Conservation (phyloP, 2,113 vertebrate species). For the Pterophyllum scalare region DNA sequence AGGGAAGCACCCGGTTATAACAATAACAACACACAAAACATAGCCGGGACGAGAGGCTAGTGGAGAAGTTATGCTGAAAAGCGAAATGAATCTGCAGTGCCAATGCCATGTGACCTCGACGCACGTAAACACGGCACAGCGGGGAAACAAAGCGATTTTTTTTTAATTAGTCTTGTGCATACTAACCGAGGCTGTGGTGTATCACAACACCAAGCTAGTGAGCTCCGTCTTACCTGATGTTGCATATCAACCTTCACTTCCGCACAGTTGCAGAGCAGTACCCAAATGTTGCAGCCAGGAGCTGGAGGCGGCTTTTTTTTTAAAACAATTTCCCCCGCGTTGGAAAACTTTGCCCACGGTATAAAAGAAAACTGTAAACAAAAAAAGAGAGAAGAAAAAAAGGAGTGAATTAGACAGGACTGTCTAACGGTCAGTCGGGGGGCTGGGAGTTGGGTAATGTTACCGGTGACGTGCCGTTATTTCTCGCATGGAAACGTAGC, state of each 20-base stretch:
- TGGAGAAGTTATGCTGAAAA: conserved; percentile 32
- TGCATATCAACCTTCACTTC: conserved; percentile 76
- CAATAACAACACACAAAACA: conserved; percentile 58
- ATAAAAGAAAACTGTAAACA: conserved; percentile 70
- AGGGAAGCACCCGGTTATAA: conserved; percentile 61
- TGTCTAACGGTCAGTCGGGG: conserved; percentile 51
- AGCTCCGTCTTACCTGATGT: conserved; percentile 75
- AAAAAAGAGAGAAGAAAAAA: conserved; percentile 36
- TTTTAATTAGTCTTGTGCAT: background rate
- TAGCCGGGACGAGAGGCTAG: background rate
- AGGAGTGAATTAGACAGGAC: conserved; percentile 49
- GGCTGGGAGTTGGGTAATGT: background rate
- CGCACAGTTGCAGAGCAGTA: conserved; percentile 40
- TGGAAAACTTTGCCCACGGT: conserved; percentile 50
- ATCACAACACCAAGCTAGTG: background rate
- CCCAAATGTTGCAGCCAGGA: conserved; percentile 53
- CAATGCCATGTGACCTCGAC: conserved; percentile 20
- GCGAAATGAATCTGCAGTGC: conserved; percentile 9
- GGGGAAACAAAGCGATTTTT: conserved; percentile 36
- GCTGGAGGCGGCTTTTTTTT: conserved; percentile 34
- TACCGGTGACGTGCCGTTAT: conserved; percentile 57
- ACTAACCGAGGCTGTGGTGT: background rate
- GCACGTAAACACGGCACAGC: conserved; percentile 11
- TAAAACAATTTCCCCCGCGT: conserved; percentile 22
- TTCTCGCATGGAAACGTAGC: conserved; percentile 35